A percentile compares a stretch with the other conserved stretches of the same genome.
Evolutionary conservation across 2,113 vertebrate species (phyloP).

Genomic region (Gopherus evgoodei): DNA sequence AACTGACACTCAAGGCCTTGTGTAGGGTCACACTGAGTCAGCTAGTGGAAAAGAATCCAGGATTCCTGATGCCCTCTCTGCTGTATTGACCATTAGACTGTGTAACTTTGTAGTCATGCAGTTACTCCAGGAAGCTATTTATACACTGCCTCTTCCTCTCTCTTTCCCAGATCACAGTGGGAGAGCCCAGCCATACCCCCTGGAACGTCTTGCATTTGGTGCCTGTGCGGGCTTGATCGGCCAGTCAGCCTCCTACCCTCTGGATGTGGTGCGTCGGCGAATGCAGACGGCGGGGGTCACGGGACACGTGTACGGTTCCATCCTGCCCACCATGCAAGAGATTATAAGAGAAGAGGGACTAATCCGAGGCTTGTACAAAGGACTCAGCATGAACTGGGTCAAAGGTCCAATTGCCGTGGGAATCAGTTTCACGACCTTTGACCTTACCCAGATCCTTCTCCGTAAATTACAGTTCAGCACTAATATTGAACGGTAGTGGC

Average conservation of each 20-base stretch:
- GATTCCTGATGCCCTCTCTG: background rate
- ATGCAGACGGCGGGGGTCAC: slow-evolving; percentile 97
- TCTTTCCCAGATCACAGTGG: slow-evolving; percentile 85
- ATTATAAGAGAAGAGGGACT: slow-evolving; percentile 91
- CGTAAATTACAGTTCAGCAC: slow-evolving; percentile 83
- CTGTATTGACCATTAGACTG: background rate
- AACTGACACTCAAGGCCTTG: background rate
- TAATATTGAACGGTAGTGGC: slow-evolving; percentile 66
- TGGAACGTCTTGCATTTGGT: slow-evolving; percentile 92
- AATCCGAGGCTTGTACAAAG: slow-evolving; percentile 93
- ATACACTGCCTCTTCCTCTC: background rate
- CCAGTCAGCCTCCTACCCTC: slow-evolving; percentile 95
- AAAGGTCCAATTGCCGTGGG: slow-evolving; percentile 97
- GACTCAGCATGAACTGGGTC: slow-evolving; percentile 99
- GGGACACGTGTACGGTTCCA: slow-evolving; percentile 87
- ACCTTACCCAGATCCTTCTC: slow-evolving; percentile 94
- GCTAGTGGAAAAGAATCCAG: background rate
- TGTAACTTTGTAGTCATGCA: background rate
- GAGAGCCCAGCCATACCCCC: slow-evolving; percentile 85
- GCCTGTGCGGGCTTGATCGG: slow-evolving; percentile 94
- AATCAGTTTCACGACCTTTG: slow-evolving; percentile 98
- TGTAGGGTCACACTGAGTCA: rapidly evolving
- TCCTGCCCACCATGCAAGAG: slow-evolving; percentile 87
- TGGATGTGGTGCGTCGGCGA: slow-evolving; percentile 96
- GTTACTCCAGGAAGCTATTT: background rate